Percentiles rank a stretch among this genome's conserved stretches.
Evolutionary conservation across 2,113 vertebrate species (phyloP).

Genomic region (Riparia riparia): DNA sequence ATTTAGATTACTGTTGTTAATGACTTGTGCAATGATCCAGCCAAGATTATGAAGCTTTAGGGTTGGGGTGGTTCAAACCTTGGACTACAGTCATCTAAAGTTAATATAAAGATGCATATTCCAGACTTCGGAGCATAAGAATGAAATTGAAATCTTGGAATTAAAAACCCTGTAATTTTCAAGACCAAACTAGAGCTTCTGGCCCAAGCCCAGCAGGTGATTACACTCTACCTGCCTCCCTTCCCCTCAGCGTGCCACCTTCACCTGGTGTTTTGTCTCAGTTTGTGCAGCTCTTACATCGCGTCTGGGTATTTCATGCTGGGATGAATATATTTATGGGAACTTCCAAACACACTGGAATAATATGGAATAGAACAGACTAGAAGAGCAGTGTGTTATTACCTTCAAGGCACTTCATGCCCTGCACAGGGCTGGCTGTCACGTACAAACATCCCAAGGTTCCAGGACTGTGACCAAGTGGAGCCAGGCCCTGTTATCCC

Average conservation of each 20-base stretch:
- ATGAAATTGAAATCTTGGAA: not conserved
- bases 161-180: not conserved
- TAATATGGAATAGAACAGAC: not conserved
- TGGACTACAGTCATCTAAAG: not conserved
- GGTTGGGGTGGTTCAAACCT: not conserved
- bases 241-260: not conserved
- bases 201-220: not conserved
- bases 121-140: not conserved
- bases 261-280: not conserved
- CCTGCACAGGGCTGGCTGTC: not conserved
- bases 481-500: not conserved
- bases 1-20: not conserved
- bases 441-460: not conserved
- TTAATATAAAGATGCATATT: not conserved
- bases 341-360: not conserved
- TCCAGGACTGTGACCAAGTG: not conserved
- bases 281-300: not conserved
- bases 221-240: not conserved
- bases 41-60: not conserved
- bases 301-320: not conserved
- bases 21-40: not conserved
- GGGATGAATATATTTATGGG: not conserved
- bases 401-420: not conserved
- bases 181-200: not conserved
- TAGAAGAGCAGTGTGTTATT: not conserved